A percentile compares a stretch with the other conserved stretches of the same genome.
These are phyloP conservation scores for Catocala fraxini DNA, from an alignment of 2,888 invertebrate genomes.

Conservation along the genomic window DNA sequence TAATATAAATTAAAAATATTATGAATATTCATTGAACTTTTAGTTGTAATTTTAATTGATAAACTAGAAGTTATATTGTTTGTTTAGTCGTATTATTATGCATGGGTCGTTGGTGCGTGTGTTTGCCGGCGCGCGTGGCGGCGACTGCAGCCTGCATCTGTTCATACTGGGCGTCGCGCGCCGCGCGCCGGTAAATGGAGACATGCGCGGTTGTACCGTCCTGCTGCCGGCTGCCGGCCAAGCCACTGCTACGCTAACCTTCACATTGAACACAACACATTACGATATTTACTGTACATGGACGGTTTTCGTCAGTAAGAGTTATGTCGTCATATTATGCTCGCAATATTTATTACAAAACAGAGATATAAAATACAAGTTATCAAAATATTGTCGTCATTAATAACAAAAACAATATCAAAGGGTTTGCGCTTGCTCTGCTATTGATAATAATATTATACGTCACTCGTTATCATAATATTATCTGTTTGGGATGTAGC, in stretches of 20 bases:
- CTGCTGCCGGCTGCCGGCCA: not conserved
- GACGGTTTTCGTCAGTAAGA: too few species aligned
- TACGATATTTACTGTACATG: not conserved
- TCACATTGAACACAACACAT: not conserved
- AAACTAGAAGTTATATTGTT: slow-evolving; percentile 28
- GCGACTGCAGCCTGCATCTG: slow-evolving; percentile 50
- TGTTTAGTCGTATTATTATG: slow-evolving; percentile 38
- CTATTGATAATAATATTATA: too few species aligned
- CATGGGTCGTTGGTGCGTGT: slow-evolving; percentile 32
- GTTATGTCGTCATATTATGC: too few species aligned
- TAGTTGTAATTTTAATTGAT: slow-evolving; percentile 19
- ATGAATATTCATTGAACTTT: not conserved
- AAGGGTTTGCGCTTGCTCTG: too few species aligned
- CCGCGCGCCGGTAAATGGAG: slow-evolving; percentile 3
- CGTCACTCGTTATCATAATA: too few species aligned
- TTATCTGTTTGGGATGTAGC: too few species aligned
- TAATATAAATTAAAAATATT: slow-evolving; percentile 2
- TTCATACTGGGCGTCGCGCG: slow-evolving; percentile 10
- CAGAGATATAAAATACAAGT: too few species aligned
- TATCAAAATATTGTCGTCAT: too few species aligned
- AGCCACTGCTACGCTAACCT: not conserved
- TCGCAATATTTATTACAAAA: too few species aligned
- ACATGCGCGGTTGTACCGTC: slow-evolving; percentile 7
- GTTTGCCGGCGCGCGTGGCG: slow-evolving; percentile 44
- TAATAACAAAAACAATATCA: too few species aligned